These are phyloP conservation scores for Phorcus lineatus DNA, from an alignment of 2,888 invertebrate species.

Conservation along the genomic window DNA sequence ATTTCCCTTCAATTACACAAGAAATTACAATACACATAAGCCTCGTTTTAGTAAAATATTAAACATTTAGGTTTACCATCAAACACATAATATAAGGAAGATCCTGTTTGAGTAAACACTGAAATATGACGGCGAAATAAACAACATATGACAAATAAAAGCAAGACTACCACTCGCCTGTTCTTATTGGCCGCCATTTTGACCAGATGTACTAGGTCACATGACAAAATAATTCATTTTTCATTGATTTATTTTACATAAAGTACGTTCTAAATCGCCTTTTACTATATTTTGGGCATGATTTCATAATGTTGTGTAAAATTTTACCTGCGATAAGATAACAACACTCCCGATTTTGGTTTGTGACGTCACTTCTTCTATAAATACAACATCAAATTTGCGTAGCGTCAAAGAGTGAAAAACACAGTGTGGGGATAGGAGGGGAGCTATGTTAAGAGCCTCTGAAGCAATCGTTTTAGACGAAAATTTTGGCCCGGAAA, in stretches of 20 bases:
- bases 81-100: no score
- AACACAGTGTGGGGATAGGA: not conserved
- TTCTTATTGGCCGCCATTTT: not conserved
- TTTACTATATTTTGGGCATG: no score
- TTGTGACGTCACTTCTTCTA: not conserved
- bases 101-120: no score
- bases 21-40: no score
- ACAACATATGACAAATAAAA: no score
- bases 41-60: no score
- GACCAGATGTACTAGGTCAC: not conserved
- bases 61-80: no score
- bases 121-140: no score
- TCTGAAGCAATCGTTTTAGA: conserved; percentile 71
- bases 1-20: no score
- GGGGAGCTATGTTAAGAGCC: conserved; percentile 61
- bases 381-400: not conserved
- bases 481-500: conserved; percentile 75
- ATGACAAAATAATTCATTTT: not conserved
- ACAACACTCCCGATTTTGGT: not conserved
- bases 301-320: not conserved
- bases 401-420: not conserved
- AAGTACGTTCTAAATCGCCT: no score
- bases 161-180: not conserved
- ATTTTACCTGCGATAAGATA: not conserved
- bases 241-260: no score